phyloP scores from a whole-genome alignment of 2,888 invertebrate species.

The Chymomyza amoena region DNA sequence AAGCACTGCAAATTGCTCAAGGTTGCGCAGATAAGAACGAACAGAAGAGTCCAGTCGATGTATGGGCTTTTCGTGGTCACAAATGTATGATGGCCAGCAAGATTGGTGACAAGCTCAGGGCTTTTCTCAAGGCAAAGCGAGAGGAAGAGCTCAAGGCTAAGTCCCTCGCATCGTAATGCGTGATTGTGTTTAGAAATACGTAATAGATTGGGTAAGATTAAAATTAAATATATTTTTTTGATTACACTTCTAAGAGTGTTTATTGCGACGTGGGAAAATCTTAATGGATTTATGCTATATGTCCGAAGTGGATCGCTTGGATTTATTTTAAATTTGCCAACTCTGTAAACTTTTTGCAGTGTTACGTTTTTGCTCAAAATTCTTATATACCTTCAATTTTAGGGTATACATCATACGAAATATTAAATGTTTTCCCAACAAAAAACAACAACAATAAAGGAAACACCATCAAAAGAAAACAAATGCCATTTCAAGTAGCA shows the following conservation, averaged over 20 bases:
- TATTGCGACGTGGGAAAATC: too few relatives aligned
- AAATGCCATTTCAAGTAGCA: slow-evolving; percentile 69
- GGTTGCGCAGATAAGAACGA: slow-evolving; percentile 73
- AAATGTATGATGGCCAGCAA: slow-evolving; percentile 74
- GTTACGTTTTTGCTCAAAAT: too few relatives aligned
- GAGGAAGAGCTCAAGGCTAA: slow-evolving; percentile 20
- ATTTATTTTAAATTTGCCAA: too few relatives aligned
- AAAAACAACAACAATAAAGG: slow-evolving; percentile 13
- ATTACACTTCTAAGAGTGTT: neutral
- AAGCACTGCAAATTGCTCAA: slow-evolving; percentile 67
- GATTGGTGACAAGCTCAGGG: slow-evolving; percentile 70
- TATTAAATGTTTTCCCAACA: slow-evolving; percentile 51
- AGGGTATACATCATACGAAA: slow-evolving; percentile 2
- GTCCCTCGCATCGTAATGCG: neutral
- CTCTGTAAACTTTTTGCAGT: too few relatives aligned
- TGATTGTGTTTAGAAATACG: neutral
- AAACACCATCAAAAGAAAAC: slow-evolving; percentile 56
- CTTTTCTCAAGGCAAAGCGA: slow-evolving; percentile 61
- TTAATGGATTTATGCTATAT: too few relatives aligned
- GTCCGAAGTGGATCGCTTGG: too few relatives aligned
- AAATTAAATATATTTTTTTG: neutral
- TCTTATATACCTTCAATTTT: neutral
- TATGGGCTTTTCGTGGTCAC: slow-evolving; percentile 77
- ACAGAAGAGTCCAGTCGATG: slow-evolving; percentile 67
- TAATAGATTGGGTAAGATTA: neutral